phyloP scores from a whole-genome alignment of 30 jellyfish, hydroid and myxozoan species.

The Mastigias papua region DNA sequence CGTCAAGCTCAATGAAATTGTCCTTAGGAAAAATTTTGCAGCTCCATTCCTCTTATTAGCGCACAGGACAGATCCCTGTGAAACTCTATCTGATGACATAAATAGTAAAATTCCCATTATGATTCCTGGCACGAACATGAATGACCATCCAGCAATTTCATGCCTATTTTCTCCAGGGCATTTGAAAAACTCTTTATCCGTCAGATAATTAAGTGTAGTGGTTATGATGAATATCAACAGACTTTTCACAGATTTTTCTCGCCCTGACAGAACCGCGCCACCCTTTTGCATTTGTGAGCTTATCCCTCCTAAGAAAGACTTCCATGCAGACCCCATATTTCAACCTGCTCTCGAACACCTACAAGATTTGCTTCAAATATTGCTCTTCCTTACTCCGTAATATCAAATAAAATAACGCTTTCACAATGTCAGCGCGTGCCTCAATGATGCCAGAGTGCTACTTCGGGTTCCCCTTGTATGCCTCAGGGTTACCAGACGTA shows the following conservation, averaged over 20 bases:
- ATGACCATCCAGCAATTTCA: constrained; percentile 11
- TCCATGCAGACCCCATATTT: background rate
- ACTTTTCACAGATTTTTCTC: constrained; percentile 4
- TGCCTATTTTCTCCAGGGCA: constrained; percentile 17
- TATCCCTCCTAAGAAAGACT: background rate
- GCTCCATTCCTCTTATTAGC: constrained; percentile 2
- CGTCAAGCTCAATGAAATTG: background rate
- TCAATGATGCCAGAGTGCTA: too few relatives aligned
- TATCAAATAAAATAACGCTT: too few relatives aligned
- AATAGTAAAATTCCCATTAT: background rate
- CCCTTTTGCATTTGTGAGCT: background rate
- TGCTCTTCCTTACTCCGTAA: too few relatives aligned
- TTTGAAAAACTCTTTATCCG: background rate
- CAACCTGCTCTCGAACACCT: too few relatives aligned
- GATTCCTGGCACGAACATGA: constrained; percentile 29
- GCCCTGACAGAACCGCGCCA: background rate
- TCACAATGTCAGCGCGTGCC: too few relatives aligned
- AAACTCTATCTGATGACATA: background rate
- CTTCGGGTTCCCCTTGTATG: too few relatives aligned
- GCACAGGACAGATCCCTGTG: background rate
- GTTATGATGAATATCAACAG: background rate
- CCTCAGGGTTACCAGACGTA: too few relatives aligned
- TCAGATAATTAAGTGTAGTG: background rate
- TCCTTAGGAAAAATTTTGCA: background rate
- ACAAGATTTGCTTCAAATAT: too few relatives aligned